Evolutionary conservation across 1,140 invertebrate genomes (phyloP).

Genomic region (Pachyrhynchus sulphureomaculatus): DNA sequence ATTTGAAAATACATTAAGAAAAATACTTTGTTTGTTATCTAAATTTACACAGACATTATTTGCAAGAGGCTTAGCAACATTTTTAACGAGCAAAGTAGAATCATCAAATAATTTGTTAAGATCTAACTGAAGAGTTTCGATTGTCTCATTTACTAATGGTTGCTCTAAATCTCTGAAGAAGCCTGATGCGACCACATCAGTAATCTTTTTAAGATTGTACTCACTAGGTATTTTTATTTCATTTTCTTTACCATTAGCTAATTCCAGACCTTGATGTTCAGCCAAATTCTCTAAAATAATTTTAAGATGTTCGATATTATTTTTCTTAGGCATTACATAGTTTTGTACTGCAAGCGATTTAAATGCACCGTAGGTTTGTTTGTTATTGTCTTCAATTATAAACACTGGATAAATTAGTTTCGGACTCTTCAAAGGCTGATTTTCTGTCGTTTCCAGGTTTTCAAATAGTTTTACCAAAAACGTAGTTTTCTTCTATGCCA

Average conservation of each 20-base stretch:
- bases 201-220: not conserved
- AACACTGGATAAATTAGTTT: not conserved
- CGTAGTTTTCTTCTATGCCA: not conserved
- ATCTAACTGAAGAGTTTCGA: not conserved
- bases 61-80: not conserved
- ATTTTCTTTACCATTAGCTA: not conserved
- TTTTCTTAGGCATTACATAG: not conserved
- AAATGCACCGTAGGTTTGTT: not conserved
- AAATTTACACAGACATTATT: conserved; percentile 5
- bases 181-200: not conserved
- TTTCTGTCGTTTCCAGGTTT: no score
- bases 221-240: not conserved
- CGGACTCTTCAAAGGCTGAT: no score
- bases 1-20: not conserved
- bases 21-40: not conserved
- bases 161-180: not conserved
- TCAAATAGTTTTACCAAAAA: not conserved
- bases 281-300: conserved; percentile 4
- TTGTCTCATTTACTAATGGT: not conserved
- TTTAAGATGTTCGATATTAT: conserved; percentile 1
- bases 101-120: not conserved
- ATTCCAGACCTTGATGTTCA: not conserved
- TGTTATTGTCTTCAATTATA: not conserved
- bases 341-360: not conserved
- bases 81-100: not conserved